Conservation (phyloP, 2,888 invertebrate species). For the Parnassius mnemosyne region DNA sequence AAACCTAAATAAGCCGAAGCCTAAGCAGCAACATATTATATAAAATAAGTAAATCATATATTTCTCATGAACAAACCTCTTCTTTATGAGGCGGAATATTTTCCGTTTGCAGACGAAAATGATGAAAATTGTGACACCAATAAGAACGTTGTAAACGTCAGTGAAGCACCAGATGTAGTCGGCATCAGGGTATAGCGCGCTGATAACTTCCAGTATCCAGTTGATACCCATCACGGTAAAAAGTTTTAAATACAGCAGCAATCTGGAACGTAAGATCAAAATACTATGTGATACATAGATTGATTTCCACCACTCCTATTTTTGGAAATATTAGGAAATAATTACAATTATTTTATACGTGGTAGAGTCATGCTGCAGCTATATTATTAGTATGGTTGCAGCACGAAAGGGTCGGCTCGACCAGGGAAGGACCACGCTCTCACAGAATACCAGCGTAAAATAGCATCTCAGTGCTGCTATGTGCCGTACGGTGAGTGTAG, state of each 20-base stretch:
- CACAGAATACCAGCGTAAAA: no score
- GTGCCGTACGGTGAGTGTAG: no score
- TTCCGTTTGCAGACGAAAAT: constrained; percentile 87
- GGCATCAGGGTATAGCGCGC: constrained; percentile 76
- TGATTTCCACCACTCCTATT: no score
- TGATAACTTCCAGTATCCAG: constrained; percentile 87
- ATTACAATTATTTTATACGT: no score
- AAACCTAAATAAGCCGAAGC: not conserved
- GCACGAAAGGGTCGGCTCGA: no score
- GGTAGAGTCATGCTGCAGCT: no score
- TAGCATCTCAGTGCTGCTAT: no score
- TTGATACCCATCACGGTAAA: constrained; percentile 88
- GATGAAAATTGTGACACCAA: constrained; percentile 85
- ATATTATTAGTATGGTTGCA: no score
- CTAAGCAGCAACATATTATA: constrained; percentile 10
- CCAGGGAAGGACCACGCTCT: no score
- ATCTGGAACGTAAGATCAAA: constrained; percentile 68
- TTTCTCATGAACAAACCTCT: constrained; percentile 65
- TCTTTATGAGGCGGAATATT: constrained; percentile 81
- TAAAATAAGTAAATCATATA: constrained; percentile 12
- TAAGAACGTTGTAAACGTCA: constrained; percentile 84
- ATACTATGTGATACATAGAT: not conserved
- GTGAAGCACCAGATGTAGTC: constrained; percentile 80
- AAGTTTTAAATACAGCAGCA: constrained; percentile 84
- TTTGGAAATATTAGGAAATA: no score